These are phyloP conservation scores for Calyptommatus sinebrachiatus DNA, from an alignment of 2,113 vertebrate genomes.

Conservation along the genomic window DNA sequence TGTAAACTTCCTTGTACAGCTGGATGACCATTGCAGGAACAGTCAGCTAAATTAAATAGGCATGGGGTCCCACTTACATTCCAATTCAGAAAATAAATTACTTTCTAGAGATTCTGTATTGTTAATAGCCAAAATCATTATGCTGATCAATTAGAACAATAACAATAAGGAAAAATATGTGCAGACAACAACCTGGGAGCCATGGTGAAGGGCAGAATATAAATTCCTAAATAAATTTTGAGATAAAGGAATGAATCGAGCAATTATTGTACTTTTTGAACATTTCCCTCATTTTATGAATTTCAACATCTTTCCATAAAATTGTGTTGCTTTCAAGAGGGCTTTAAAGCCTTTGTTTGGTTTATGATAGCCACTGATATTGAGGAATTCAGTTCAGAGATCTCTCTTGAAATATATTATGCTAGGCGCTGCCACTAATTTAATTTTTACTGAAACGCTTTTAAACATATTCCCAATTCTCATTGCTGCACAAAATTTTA, in stretches of 20 bases:
- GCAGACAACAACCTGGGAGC: neutral
- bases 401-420: too few relatives aligned
- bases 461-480: too few relatives aligned
- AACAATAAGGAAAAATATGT: neutral
- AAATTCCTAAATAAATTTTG: neutral
- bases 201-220: too few relatives aligned
- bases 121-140: neutral
- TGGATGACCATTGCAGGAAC: too few relatives aligned
- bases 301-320: neutral
- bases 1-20: too few relatives aligned
- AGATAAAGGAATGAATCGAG: neutral
- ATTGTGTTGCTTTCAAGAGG: neutral
- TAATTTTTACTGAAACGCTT: too few relatives aligned
- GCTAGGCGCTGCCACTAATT: too few relatives aligned
- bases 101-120: neutral
- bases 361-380: too few relatives aligned
- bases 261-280: neutral
- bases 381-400: too few relatives aligned
- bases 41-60: too few relatives aligned
- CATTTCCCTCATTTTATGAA: neutral
- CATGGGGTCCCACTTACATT: neutral
- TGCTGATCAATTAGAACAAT: neutral
- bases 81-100: neutral
- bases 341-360: too few relatives aligned
- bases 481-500: too few relatives aligned